Evolutionary conservation across 2,888 invertebrate species (phyloP).

Genomic region (Aleiodes leptofemur): DNA sequence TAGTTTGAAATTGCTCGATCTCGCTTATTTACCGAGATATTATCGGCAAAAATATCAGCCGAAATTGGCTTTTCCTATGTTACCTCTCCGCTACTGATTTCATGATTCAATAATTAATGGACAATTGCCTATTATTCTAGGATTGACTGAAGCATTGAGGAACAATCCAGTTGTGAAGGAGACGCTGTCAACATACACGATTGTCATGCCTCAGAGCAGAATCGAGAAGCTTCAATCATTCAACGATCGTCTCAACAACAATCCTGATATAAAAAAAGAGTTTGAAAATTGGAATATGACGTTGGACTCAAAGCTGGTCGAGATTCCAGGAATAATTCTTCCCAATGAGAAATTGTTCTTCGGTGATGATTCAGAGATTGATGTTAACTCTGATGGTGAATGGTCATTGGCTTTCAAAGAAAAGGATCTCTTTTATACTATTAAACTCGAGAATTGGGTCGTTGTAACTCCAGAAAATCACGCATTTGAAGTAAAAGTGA

Average conservation of each 20-base stretch:
- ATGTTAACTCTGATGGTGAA: conserved; percentile 81
- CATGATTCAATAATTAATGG: background rate
- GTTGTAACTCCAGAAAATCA: conserved; percentile 68
- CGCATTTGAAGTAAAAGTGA: conserved; percentile 65
- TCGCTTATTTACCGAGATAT: no score
- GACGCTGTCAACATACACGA: conserved; percentile 84
- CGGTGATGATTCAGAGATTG: conserved; percentile 75
- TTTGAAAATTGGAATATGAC: conserved; percentile 84
- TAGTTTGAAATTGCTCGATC: no score
- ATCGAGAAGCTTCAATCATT: conserved; percentile 83
- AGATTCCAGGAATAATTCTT: conserved; percentile 82
- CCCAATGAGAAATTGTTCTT: conserved; percentile 81
- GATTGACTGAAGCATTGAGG: conserved; percentile 82
- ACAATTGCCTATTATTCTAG: conserved; percentile 51
- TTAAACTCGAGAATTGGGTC: conserved; percentile 72
- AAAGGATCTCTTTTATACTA: conserved; percentile 72
- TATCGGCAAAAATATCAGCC: no score
- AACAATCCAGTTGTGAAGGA: conserved; percentile 81
- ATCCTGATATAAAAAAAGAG: conserved; percentile 78
- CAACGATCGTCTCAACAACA: conserved; percentile 79
- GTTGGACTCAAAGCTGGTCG: conserved; percentile 80
- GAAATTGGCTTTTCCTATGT: no score
- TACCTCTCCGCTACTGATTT: background rate
- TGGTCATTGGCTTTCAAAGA: conserved; percentile 85
- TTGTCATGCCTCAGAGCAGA: conserved; percentile 82